These are phyloP conservation scores for Dryoscopus gambensis DNA, from an alignment of 2,113 vertebrate species.

Conservation along the genomic window DNA sequence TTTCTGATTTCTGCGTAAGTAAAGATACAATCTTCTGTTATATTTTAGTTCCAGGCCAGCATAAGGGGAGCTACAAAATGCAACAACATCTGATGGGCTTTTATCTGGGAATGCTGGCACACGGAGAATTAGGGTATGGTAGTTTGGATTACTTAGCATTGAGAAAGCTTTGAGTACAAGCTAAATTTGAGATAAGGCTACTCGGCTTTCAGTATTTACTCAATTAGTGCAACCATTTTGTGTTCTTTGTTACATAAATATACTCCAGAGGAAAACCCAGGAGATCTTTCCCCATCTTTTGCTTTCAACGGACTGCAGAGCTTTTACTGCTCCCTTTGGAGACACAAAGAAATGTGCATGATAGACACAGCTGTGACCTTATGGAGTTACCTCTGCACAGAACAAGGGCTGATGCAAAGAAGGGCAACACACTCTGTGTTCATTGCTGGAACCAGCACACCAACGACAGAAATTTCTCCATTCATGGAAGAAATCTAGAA, in stretches of 20 bases:
- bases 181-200: background rate
- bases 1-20: background rate
- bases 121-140: fast-evolving
- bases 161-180: background rate
- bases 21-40: background rate
- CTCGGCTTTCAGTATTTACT: background rate
- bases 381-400: background rate
- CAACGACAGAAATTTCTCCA: background rate
- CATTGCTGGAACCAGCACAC: background rate
- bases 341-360: background rate
- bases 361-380: background rate
- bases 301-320: background rate
- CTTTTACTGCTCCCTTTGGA: background rate
- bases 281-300: background rate
- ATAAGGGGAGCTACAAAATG: background rate
- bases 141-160: background rate
- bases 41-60: background rate
- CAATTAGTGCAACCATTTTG: background rate
- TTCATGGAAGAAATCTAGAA: background rate
- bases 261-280: background rate
- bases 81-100: background rate
- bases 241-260: background rate
- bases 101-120: background rate
- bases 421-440: background rate
- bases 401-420: background rate